Evolutionary conservation across 2,113 vertebrate genomes (phyloP), one percentile per base, ranked within the genome.

Genomic region (Geococcyx californianus): DNA sequence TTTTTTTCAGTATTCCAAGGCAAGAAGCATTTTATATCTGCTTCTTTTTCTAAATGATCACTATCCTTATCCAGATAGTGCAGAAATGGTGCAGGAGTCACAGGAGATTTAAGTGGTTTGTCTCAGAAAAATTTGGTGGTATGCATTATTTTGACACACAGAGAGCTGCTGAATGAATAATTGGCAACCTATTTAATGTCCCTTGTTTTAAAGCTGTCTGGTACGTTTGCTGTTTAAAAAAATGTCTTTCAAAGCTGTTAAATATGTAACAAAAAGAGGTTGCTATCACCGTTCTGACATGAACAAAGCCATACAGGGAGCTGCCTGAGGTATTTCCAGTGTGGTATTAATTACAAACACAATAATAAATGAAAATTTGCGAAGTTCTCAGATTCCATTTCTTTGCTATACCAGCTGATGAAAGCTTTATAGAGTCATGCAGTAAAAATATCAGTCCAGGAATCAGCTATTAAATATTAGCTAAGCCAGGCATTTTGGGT

Each of bases 61-160:
- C 84, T 90, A 29, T 95, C 92, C 77, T 91, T 92, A 78, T 29
- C 78, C 92, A 91, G 96, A 89, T 92, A 88, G 90, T 75, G 93
- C 87, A 89, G 40, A 95, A 91, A 89, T 56, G 69, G 56, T 89
- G 45, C 58, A 26, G 87, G 86, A 96, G 73, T 87, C 94, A 92
- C 82, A 96, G 95, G 95, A 97, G 96, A 98, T 98, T 31, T 90
- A 94, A 95, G 94, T 97, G 95, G 87, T 80, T 95, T 95, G 96
- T 97, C 94, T 96, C 81, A 93, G 94, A 93, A 54, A 96, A 77
- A 94, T 80, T 85, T 89, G 91, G 93, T 93, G 83, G 84, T 90
- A n/a, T 95, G 95, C 94, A 92, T 94, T 94, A 93, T 93, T 95
- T 89, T 93, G 91, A 94, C 89, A 89, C 91, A 93, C 26, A 16